Evolutionary conservation across 2,113 vertebrate genomes (phyloP), one percentile per base, ranked within the genome.

Genomic region (Perca flavescens): DNA sequence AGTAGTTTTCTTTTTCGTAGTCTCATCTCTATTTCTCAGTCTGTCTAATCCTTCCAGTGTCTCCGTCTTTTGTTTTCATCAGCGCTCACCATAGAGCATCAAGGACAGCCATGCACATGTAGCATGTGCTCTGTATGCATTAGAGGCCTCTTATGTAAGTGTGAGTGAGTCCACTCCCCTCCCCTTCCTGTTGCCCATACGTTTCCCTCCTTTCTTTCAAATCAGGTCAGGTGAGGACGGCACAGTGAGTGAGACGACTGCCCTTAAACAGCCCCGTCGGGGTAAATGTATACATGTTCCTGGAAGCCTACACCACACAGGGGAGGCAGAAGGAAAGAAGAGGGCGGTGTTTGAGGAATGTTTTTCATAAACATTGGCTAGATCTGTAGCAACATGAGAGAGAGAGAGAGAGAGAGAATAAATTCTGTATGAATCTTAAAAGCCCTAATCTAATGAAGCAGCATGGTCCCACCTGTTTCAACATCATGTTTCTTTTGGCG

Each of bases 151-250:
- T 95, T 95, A 94, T 67, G 77, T 93, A 95, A 96, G 91, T 19
- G 61, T 58, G 68, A 60, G 75, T 75, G 68, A 60, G 75, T 75
- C 66, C 69, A 28, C 81, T 73, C 79, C 67, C 43, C 72, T 57
- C 31, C 77, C 47, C 17, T 21, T 40, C 62, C 56, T 3, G 34
- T 67, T 64, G 65, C 69, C 80, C 78, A 77, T 87, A 77, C 89
- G n/a, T 92, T 85, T 87, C 83, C 89, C 89, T 64, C 70, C 79
- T 80, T 88, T 70, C 83, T 77, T 88, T 93, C 43, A 47, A 75
- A 75, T 82, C 68, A 80, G 94, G 94, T 95, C 92, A 95, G 90
- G 77, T 89, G 89, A 95, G 93, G 93, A 94, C 87, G 78, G 62
- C 69, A 12, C 60, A 75, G 62, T 9, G n/a, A 50, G 65, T 9